Base-by-base conservation (phyloP, 2,797 vertebrate genomes). In the Emydoidea blandingii region DNA sequence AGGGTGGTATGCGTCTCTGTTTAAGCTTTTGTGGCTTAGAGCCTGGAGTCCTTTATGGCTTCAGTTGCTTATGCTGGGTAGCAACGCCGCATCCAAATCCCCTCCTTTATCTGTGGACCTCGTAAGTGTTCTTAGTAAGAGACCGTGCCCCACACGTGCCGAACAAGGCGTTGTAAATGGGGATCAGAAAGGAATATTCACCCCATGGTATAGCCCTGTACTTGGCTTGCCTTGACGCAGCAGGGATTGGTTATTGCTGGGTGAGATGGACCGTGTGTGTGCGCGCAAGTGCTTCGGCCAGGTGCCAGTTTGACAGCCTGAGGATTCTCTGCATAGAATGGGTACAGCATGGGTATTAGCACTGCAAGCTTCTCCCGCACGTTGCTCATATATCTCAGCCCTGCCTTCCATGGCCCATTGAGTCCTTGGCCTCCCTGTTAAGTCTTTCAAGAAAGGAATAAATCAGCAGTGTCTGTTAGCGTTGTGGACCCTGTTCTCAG, bases 91-190 rank as follows among this genome's bases (percentile, higher is more conserved):
- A 37, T 15, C 27, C 41, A 18, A 50, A 44, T 56, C 50, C 41
- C 19, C 0, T 8, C 25, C 37, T 50, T 27, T 34, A 2, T 59
- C 49, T 0, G 19, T 12, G n/a, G 3, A 16, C 47, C 81, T 6
- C 4, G 44, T 12, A 47, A 31, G 74, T 14, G 7, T 78, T 16
- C 14, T 12, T 29, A 78, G 14, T 4, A 4, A 12, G 37, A 15
- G 68, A 29, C 19, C 29, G 5, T 44, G 50, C 21, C 50, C 34
- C 15, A 0, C 4, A 0, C 2, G 4, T 52, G 18, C n/a, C 4
- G 5, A 57, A 0, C 9, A 2, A n/a, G 79, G 12, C 41, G 9
- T 4, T 18, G 52, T 2, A 8, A 53, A 1, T 27, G 92, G 52
- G n/a, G 3, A 34, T 3, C 0, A 1, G 85, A 76, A 47, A 27